A percentile compares a stretch with the other conserved stretches of the same genome.
Evolutionary conservation across 1,140 invertebrate species (phyloP).

Genomic region (Laodelphax striatellus): DNA sequence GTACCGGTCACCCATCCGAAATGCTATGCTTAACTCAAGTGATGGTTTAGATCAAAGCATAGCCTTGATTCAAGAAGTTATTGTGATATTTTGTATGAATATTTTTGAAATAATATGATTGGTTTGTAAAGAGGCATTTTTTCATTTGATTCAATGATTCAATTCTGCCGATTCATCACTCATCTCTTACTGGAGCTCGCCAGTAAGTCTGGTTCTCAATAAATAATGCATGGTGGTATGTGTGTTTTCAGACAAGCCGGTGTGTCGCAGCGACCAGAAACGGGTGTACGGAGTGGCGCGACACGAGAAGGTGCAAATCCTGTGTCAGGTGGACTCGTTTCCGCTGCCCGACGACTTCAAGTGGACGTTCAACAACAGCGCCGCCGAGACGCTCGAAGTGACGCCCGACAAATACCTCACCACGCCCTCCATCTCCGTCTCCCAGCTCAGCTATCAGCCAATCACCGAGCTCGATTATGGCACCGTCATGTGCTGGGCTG

Average conservation of each 20-base stretch:
- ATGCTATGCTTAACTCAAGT: no score
- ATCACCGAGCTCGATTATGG: slow-evolving; percentile 65
- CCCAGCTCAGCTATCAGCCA: slow-evolving; percentile 65
- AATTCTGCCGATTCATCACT: no score
- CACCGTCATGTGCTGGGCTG: slow-evolving; percentile 53
- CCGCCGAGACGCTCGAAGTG: slow-evolving; percentile 64
- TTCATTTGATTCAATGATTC: no score
- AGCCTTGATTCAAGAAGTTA: no score
- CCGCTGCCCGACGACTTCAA: slow-evolving; percentile 70
- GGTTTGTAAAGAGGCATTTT: no score
- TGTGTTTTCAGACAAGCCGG: slow-evolving; percentile 60
- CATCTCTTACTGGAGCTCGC: no score
- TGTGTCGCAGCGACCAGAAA: slow-evolving; percentile 66
- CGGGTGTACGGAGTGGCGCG: slow-evolving; percentile 73
- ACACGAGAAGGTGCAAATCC: slow-evolving; percentile 64
- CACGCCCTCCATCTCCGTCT: slow-evolving; percentile 38
- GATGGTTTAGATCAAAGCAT: no score
- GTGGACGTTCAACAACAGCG: slow-evolving; percentile 84
- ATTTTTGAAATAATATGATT: no score
- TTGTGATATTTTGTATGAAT: no score
- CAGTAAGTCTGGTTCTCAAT: no score
- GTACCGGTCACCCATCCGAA: no score
- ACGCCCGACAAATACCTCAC: slow-evolving; percentile 45
- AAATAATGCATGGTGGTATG: no score
- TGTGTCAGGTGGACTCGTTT: slow-evolving; percentile 77